Evolutionary conservation across 2,113 vertebrate species (phyloP).

Genomic region (Bombycilla garrulus): DNA sequence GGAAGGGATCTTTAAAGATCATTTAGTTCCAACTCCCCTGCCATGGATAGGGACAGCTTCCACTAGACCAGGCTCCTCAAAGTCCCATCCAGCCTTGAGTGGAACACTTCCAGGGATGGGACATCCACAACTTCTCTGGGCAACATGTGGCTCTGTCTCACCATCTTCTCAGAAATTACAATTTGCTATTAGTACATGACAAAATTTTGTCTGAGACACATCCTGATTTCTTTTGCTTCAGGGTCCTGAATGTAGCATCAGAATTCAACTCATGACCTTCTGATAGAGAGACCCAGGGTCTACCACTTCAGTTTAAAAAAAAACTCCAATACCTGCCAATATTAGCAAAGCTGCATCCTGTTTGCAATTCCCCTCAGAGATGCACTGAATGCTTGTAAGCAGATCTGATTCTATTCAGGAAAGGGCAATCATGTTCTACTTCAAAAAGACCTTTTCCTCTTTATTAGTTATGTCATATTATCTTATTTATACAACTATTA

Average conservation of each 20-base stretch:
- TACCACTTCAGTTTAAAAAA: neutral
- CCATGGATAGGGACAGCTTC: neutral
- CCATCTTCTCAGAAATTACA: neutral
- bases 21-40: neutral
- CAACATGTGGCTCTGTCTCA: neutral
- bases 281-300: neutral
- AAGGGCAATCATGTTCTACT: neutral
- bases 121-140: neutral
- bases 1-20: neutral
- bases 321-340: neutral
- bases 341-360: conserved; percentile 25
- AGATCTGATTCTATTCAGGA: neutral
- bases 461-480: neutral
- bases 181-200: neutral
- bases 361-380: neutral
- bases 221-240: neutral
- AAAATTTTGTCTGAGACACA: neutral
- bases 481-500: neutral
- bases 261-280: neutral
- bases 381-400: neutral
- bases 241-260: neutral
- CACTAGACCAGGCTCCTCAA: neutral
- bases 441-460: neutral
- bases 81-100: neutral
- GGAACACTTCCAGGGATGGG: neutral